Evolutionary conservation across 1,140 invertebrate genomes (phyloP).

Genomic region (Caerostris darwini): DNA sequence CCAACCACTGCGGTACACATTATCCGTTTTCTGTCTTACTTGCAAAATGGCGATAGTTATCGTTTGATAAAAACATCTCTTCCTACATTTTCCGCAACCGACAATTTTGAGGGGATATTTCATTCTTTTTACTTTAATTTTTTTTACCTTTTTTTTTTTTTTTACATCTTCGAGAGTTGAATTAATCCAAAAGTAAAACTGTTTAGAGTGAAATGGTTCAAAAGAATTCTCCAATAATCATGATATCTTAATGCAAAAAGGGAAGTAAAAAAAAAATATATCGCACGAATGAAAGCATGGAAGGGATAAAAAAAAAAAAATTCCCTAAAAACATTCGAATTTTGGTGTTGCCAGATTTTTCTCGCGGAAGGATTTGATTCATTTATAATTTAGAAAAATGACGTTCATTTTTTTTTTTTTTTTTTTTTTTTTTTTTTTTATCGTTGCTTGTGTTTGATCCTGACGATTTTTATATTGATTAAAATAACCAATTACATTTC

Average conservation of each 20-base stretch:
- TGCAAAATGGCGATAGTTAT: conserved; percentile 76
- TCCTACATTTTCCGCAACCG: conserved; percentile 45
- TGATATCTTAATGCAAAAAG: conserved; percentile 70
- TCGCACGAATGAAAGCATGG: conserved; percentile 8
- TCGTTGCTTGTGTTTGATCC: conserved; percentile 26
- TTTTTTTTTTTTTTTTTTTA: conserved; percentile 34
- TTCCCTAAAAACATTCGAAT: conserved; percentile 36
- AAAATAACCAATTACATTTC: conserved; percentile 46
- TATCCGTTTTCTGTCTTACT: conserved; percentile 76
- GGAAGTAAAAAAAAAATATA: conserved; percentile 19
- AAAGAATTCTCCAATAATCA: conserved; percentile 74
- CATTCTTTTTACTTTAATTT: background rate
- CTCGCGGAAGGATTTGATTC: conserved; percentile 72
- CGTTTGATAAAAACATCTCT: conserved; percentile 75
- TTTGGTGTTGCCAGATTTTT: conserved; percentile 65
- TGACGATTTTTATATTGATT: conserved; percentile 61
- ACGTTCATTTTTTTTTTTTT: conserved; percentile 12
- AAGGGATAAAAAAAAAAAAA: conserved; percentile 10
- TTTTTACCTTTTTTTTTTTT: conserved; percentile 21
- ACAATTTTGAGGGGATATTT: conserved; percentile 42
- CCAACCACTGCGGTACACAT: conserved; percentile 54
- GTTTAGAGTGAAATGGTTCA: conserved; percentile 69
- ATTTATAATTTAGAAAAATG: conserved; percentile 78
- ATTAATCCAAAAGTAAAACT: conserved; percentile 74
- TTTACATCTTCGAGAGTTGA: background rate